These are phyloP conservation scores for Malacosoma neustria DNA, from an alignment of 2,888 invertebrate species.

Conservation along the genomic window DNA sequence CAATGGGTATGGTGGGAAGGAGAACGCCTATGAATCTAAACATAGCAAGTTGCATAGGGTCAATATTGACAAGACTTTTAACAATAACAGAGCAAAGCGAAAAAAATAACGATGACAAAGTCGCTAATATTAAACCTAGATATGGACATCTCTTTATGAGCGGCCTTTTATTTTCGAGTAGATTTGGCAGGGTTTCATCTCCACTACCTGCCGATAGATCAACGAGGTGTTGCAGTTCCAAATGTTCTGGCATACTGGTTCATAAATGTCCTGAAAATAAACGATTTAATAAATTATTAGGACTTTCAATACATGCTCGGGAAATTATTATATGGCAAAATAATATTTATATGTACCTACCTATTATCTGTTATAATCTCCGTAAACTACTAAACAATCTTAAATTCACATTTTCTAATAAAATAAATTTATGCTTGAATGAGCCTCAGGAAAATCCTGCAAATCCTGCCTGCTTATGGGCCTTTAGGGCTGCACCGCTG, in stretches of 20 bases:
- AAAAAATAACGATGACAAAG: slow-evolving; percentile 91
- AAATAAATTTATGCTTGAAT: no score
- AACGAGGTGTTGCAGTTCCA: slow-evolving; percentile 87
- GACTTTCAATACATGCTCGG: no score
- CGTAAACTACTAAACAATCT: no score
- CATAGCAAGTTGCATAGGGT: slow-evolving; percentile 91
- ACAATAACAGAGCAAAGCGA: slow-evolving; percentile 94
- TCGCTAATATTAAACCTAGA: slow-evolving; percentile 87
- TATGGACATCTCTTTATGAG: slow-evolving; percentile 79
- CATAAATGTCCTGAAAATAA: slow-evolving; percentile 24
- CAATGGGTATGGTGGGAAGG: slow-evolving; percentile 89
- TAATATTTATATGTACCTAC: no score
- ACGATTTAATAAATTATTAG: no score
- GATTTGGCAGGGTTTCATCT: slow-evolving; percentile 57
- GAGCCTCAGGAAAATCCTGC: no score
- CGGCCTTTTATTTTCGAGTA: slow-evolving; percentile 61
- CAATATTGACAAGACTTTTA: slow-evolving; percentile 88
- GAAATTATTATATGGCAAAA: no score
- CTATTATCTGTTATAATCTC: no score
- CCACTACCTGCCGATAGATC: slow-evolving; percentile 74
- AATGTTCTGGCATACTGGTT: slow-evolving; percentile 80
- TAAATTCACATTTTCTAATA: no score
- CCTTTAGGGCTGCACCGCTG: no score
- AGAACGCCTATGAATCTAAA: slow-evolving; percentile 91
- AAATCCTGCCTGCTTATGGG: no score